Base-by-base conservation (phyloP, 1,140 invertebrate species). In the Dolichoris vasculosae region DNA sequence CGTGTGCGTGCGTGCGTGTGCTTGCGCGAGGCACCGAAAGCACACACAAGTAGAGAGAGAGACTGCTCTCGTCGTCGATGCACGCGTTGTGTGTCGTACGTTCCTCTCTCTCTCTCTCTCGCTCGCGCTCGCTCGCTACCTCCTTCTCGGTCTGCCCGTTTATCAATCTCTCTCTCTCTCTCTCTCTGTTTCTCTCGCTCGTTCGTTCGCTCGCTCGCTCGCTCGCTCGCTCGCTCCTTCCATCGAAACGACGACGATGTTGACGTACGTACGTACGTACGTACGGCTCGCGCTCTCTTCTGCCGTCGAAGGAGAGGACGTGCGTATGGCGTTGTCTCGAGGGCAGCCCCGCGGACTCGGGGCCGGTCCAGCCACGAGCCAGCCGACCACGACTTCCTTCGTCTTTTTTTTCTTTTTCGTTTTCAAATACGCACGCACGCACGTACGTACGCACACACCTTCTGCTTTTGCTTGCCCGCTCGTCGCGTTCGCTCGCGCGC, bases 391-490 rank as follows among this genome's bases (percentile, higher is more conserved):
- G 43, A 67, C 48, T 55, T 82, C 30, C 51, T 32, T 63, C 77
- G 20, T 38, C 55, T 63, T 81, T 46, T 51, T 85, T 85, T 48
- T 64, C 63, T 64, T 46, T 64, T 35, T 51, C 82, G 71, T 87
- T 82, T 77, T 80, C 67, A 67, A 77, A 46, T 67, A 59, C 80
- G n/a, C 73, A 46, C 77, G n/a, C 64, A 85, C 83, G 69, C 77
- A 80, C 81, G 71, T 46, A 35, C 59, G 9, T 51, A 63, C 67
- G 17, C 32, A 17, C 40, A 46, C 71, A 48, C 46, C 30, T 51
- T 76, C 43, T 76, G 75, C 30, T 51, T 76, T 17, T 2, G 35
- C 32, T 23, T 63, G 59, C 11, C 63, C 32, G 63, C 63, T 17
- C 7, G 7, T 73, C 13, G 69, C 38, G 38, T 48, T 51, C 46